Evolutionary conservation across 2,113 vertebrate species (phyloP).

Genomic region (Antechinus stuartii): DNA sequence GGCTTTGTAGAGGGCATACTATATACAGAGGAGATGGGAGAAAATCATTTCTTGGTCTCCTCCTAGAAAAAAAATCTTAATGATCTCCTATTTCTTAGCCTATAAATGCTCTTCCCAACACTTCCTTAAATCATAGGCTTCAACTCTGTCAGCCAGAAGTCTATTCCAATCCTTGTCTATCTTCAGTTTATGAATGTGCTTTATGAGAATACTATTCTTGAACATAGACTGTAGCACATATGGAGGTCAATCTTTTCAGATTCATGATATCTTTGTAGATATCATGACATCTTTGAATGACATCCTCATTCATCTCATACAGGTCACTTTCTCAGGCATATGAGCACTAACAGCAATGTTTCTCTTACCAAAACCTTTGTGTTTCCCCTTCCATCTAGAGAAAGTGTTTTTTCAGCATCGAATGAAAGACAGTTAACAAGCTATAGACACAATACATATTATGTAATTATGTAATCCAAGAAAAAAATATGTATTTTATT

Average conservation of each 20-base stretch:
- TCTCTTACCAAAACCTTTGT: background rate
- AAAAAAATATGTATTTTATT: background rate
- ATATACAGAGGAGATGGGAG: background rate
- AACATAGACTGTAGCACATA: background rate
- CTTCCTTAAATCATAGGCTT: background rate
- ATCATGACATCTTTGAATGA: background rate
- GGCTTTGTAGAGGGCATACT: background rate
- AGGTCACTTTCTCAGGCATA: background rate
- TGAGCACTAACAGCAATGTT: background rate
- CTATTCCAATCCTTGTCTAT: background rate
- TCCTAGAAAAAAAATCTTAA: background rate
- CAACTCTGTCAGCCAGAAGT: background rate
- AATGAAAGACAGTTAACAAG: background rate
- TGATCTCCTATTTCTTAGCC: background rate
- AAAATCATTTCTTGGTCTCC: background rate
- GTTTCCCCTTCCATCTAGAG: background rate
- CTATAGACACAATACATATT: too few relatives aligned
- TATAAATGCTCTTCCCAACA: too few relatives aligned
- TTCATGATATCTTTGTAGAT: background rate
- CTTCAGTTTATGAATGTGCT: background rate
- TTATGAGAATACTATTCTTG: background rate
- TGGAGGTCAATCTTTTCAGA: background rate
- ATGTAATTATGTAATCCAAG: too few relatives aligned
- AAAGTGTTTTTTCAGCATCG: background rate
- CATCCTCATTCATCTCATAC: background rate